Percentiles rank a stretch among this genome's conserved stretches.
Evolutionary conservation across 2,888 invertebrate genomes (phyloP).

Genomic region (Tiliacea aurago): DNA sequence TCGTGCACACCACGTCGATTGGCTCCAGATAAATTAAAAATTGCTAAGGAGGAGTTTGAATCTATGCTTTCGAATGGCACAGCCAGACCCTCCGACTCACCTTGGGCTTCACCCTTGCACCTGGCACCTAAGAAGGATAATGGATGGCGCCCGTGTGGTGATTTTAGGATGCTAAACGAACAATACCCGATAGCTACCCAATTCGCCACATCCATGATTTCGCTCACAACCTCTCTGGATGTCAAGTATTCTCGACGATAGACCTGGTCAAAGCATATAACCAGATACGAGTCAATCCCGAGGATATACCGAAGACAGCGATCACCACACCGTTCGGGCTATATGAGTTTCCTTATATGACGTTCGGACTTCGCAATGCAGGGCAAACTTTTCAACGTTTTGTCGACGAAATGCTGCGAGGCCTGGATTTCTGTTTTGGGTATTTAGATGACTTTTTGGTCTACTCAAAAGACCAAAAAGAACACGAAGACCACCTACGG

Average conservation of each 20-base stretch:
- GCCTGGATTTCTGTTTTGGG: not conserved
- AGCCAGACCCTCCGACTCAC: constrained; percentile 1
- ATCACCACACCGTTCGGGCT: not conserved
- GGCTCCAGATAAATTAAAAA: not conserved
- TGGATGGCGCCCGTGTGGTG: not conserved
- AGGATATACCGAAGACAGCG: not conserved
- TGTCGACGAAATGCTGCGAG: not conserved
- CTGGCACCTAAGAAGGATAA: not conserved
- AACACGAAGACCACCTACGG: not conserved
- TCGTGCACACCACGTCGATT: not conserved
- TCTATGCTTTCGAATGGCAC: not conserved
- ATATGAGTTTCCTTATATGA: not conserved
- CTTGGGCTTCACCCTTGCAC: not conserved
- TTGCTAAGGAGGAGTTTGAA: not conserved
- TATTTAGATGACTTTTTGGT: constrained; percentile 7
- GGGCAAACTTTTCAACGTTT: not conserved
- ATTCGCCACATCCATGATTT: not conserved
- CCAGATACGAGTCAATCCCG: not conserved
- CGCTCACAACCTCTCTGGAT: not conserved
- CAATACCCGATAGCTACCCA: not conserved
- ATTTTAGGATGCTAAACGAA: not conserved
- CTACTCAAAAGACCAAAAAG: not conserved
- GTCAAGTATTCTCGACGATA: not conserved
- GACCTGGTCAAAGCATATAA: not conserved
- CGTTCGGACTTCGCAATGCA: not conserved